Conservation (phyloP, 1,140 invertebrate genomes). For the Proctacanthus coquilletti region DNA sequence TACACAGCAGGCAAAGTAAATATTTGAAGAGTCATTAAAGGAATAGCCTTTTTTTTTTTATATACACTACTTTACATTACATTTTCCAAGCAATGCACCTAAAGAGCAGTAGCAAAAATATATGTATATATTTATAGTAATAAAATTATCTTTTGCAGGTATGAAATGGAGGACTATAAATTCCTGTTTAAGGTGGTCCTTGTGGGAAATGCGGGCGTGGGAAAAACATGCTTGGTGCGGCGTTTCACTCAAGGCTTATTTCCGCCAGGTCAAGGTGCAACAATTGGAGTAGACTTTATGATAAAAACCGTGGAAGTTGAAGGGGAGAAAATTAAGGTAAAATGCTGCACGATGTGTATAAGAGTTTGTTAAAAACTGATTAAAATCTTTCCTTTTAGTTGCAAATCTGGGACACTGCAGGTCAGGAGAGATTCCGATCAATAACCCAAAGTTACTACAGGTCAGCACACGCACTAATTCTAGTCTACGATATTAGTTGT, state of each 20-base stretch:
- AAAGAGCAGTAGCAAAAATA: too few relatives aligned
- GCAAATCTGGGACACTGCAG: conserved; percentile 80
- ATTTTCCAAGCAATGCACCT: too few relatives aligned
- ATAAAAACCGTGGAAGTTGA: conserved; percentile 98
- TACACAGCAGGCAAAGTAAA: too few relatives aligned
- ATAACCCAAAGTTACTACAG: conserved; percentile 92
- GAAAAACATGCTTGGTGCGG: conserved; percentile 84
- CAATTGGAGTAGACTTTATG: conserved; percentile 99
- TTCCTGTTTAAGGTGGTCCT: conserved; percentile 96
- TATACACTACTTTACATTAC: too few relatives aligned
- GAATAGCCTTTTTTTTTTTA: too few relatives aligned
- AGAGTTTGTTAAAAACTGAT: neutral
- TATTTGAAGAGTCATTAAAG: too few relatives aligned
- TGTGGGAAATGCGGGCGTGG: conserved; percentile 88
- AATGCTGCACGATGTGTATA: neutral
- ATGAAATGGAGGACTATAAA: conserved; percentile 89
- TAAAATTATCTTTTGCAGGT: neutral
- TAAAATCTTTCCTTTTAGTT: conserved; percentile 44
- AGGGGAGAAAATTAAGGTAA: conserved; percentile 95
- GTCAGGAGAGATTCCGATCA: conserved; percentile 92
- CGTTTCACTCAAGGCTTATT: conserved; percentile 86
- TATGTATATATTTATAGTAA: neutral
- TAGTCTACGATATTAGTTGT: conserved; percentile 95
- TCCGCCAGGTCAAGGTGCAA: conserved; percentile 93
- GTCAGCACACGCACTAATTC: conserved; percentile 90